Evolutionary conservation across 2,888 invertebrate genomes (phyloP).

Genomic region (Allophyes oxyacanthae): DNA sequence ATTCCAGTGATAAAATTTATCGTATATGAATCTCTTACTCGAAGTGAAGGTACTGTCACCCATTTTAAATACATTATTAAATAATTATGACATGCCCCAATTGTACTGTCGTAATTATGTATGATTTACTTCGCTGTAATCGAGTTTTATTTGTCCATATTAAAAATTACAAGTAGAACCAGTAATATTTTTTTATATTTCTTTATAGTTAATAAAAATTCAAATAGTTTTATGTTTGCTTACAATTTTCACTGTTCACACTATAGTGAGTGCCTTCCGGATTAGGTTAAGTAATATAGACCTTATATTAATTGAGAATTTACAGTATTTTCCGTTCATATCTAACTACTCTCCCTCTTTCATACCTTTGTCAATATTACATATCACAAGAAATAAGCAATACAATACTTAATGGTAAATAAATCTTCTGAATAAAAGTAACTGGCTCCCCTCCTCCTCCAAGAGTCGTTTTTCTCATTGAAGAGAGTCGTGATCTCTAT

Average conservation of each 20-base stretch:
- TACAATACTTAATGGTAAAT: no score
- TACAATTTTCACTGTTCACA: slow-evolving; percentile 16
- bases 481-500: no score
- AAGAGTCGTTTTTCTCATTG: no score
- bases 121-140: neutral
- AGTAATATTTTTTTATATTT: neutral
- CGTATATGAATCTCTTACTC: slow-evolving; percentile 44
- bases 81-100: slow-evolving; percentile 1
- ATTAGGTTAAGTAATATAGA: slow-evolving; percentile 41
- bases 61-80: slow-evolving; percentile 7
- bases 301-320: slow-evolving; percentile 37
- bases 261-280: slow-evolving; percentile 45
- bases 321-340: slow-evolving; percentile 40
- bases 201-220: slow-evolving; percentile 1
- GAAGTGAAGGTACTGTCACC: slow-evolving; percentile 25
- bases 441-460: no score
- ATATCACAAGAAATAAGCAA: slow-evolving; percentile 34
- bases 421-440: neutral
- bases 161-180: neutral
- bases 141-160: neutral
- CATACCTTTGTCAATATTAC: slow-evolving; percentile 15
- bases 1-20: slow-evolving; percentile 45
- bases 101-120: neutral
- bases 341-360: neutral
- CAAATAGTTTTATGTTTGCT: neutral